Percentiles rank a stretch among this genome's conserved stretches.
Conservation (phyloP, 2,113 vertebrate genomes). For the Cervus canadensis region DNA sequence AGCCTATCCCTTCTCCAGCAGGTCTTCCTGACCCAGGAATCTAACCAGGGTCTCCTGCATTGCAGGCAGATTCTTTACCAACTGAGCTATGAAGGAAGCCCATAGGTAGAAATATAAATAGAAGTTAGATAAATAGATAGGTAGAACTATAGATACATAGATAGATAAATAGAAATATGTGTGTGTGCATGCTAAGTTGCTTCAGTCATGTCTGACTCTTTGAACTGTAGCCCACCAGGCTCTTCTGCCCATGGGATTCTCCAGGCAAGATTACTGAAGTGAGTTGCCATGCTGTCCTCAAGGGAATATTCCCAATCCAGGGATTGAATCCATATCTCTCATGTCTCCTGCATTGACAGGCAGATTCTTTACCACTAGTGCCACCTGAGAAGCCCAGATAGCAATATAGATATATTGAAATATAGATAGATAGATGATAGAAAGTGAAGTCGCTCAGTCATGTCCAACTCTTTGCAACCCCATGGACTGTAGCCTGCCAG, state of each 20-base stretch:
- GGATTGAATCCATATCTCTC: neutral
- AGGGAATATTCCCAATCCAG: neutral
- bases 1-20: neutral
- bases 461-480: neutral
- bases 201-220: neutral
- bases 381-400: neutral
- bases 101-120: neutral
- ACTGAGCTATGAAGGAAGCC: neutral
- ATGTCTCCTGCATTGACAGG: neutral
- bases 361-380: neutral
- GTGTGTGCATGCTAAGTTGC: neutral
- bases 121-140: neutral
- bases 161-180: neutral
- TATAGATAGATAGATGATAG: neutral
- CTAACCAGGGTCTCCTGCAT: neutral
- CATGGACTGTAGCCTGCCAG: neutral
- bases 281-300: neutral
- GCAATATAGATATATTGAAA: neutral
- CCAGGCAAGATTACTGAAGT: neutral
- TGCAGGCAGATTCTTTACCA: neutral
- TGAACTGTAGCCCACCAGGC: neutral
- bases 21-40: neutral
- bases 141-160: neutral
- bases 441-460: rapidly evolving
- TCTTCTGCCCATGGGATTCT: neutral